Conservation (phyloP, 2,888 invertebrate genomes). For the Scaptomyza reducta region DNA sequence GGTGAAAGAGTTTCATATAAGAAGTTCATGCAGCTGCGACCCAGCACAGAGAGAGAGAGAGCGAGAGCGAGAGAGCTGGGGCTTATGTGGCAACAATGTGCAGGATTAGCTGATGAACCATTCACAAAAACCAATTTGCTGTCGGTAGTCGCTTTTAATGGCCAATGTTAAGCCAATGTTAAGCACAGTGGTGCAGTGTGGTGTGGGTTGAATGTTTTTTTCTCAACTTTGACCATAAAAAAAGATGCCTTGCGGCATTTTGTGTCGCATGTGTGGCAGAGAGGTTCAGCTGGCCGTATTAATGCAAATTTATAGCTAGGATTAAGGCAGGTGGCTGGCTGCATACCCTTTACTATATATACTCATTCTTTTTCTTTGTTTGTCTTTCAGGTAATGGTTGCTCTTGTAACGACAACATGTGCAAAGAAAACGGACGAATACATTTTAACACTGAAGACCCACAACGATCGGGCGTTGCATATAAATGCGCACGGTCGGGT, state of each 20-base stretch:
- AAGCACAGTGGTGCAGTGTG: conserved; percentile 2
- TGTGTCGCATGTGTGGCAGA: conserved; percentile 57
- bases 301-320: conserved; percentile 71
- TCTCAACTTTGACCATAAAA: conserved; percentile 15
- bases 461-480: conserved; percentile 81
- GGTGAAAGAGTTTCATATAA: too few relatives aligned
- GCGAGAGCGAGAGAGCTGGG: neutral
- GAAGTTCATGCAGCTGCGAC: conserved; percentile 3
- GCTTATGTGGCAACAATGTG: conserved; percentile 46
- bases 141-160: conserved; percentile 48
- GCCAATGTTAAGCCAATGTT: conserved; percentile 20
- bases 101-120: conserved; percentile 51
- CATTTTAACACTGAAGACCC: conserved; percentile 80
- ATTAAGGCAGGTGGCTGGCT: conserved; percentile 20
- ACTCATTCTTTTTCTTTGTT: neutral
- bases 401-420: conserved; percentile 81
- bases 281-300: conserved; percentile 54
- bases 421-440: conserved; percentile 81
- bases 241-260: conserved; percentile 22
- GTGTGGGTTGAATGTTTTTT: conserved; percentile 5
- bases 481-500: conserved; percentile 82
- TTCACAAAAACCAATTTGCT: conserved; percentile 53
- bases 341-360: conserved; percentile 5
- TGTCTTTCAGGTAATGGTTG: conserved; percentile 80
- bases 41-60: neutral